Evolutionary conservation across 2,888 invertebrate species (phyloP), one percentile per base, ranked within the genome.

Genomic region (Neoaliturus tenellus): DNA sequence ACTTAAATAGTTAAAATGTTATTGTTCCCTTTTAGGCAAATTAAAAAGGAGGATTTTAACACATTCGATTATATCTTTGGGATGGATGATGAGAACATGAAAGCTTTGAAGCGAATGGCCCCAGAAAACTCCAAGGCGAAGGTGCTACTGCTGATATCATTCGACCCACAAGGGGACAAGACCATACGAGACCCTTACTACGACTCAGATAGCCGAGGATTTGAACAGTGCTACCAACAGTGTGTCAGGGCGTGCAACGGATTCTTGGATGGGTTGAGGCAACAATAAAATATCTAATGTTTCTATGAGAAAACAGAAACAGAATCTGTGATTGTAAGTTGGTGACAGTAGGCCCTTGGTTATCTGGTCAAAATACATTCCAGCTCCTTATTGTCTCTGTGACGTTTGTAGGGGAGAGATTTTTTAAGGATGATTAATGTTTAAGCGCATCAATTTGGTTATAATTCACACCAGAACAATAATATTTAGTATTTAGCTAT

Each of bases 101-200:
- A 88, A 88, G 89, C 89, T 67, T 90, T 97, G 82, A 92, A 93
- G 44, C 90, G 91, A 35, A 91, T 92, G 87, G 93, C 95, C 41
- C 96, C 96, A 0, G 90, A 92, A 81, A 91, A 92, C 31, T 91
- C 93, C 84, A 95, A 93, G 89, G 96, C 98, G 0, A 93, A 95
- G 89, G 91, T 98, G 55, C 91, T 96, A 28, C 91, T 98, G 81
- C 93, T 99, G 75, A 98, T 98, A n/a, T 94, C 95, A 85, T 98
- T 95, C 91, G 97, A 98, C 89, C 95, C 98, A 8, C 90, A 95
- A 88, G 95, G 95, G 20, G 95, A 96, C 83, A 91, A 92, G 85
- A 96, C 96, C 85, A 98, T 98, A 86, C 93, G 95, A 87, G 98
- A 98, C 91, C 98, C 98, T 1, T 98, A 98, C 90, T 98, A 97